Evolutionary conservation across 2,797 vertebrate genomes (phyloP), one percentile per base, ranked within the genome.

Genomic region (Manis pentadactyla): DNA sequence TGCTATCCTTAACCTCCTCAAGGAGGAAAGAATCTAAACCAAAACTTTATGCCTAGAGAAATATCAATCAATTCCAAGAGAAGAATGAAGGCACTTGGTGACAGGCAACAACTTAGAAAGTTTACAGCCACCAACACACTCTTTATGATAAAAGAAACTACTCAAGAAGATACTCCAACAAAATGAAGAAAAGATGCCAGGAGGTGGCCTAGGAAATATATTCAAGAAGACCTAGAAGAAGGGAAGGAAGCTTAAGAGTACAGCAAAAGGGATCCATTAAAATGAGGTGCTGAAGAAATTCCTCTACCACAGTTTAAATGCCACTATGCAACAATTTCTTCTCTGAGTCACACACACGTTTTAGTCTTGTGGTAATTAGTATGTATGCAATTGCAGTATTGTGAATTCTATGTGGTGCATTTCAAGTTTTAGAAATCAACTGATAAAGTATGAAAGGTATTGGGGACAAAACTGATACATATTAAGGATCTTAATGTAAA

Each of bases 61-160:
- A 49, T 14, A 79, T 69, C 55, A 69, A 91, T 79, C 71, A 96
- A 88, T 64, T 66, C 31, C 21, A 42, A 86, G 46, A 90, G 8
- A 83, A 93, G 63, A 92, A 81, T 55, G 14, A 91, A 81, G 11
- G 25, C 4, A 75, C 7, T 59, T 49, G 5, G 31, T 79, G 37
- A 90, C 39, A 88, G 27, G 37, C 31, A 86, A 84, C 25, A 96
- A 92, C 10, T 79, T 53, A 93, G 10, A 31, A 69, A 69, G 11
- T 79, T 97, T 66, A 93, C 61, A 87, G 39, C 51, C 34, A 42
- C 51, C 34, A 42, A 88, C 46, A 93, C 10, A 34, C 17, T n/a
- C 34, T 93, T 74, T 86, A 73, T 86, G 59, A 89, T 94, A 92
- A 88, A 93, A 89, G 37, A 95, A 95, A 86, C 92, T 64, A 69